Evolutionary conservation across 92 coral and sea anemone genomes (phyloP).

Genomic region (Palythoa caribaeorum): DNA sequence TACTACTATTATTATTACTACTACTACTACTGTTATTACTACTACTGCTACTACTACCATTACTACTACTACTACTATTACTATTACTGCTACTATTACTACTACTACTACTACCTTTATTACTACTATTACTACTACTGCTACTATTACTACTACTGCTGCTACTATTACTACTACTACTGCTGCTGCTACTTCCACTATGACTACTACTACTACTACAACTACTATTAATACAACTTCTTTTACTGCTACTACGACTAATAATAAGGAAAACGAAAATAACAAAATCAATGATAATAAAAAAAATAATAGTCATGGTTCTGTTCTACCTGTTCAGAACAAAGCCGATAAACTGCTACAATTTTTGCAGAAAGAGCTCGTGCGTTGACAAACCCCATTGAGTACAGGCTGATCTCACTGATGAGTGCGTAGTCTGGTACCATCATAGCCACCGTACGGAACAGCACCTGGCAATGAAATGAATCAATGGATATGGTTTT

Average conservation of each 20-base stretch:
- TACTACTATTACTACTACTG: background rate
- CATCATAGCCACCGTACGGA: conserved; percentile 99
- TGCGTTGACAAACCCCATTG: conserved; percentile 98
- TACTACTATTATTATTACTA: too few relatives aligned
- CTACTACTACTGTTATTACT: background rate
- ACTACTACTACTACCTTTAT: background rate
- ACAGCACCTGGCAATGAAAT: conserved; percentile 75
- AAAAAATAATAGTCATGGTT: background rate
- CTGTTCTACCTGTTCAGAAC: conserved; percentile 88
- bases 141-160: background rate
- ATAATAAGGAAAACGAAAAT: background rate
- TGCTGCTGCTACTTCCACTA: too few relatives aligned
- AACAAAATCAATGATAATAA: background rate
- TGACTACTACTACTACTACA: too few relatives aligned
- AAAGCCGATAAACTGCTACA: conserved; percentile 93
- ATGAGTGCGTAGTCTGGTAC: conserved; percentile 99
- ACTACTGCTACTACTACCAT: too few relatives aligned
- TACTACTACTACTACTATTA: too few relatives aligned
- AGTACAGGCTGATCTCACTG: conserved; percentile 94
- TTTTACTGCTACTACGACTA: background rate
- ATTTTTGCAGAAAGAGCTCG: conserved; percentile 93
- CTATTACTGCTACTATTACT: background rate
- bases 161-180: background rate
- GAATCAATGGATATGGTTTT: background rate
- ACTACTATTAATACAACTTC: too few relatives aligned